Conservation (phyloP, 2,113 vertebrate species). For the Hippocampus mohnikei region DNA sequence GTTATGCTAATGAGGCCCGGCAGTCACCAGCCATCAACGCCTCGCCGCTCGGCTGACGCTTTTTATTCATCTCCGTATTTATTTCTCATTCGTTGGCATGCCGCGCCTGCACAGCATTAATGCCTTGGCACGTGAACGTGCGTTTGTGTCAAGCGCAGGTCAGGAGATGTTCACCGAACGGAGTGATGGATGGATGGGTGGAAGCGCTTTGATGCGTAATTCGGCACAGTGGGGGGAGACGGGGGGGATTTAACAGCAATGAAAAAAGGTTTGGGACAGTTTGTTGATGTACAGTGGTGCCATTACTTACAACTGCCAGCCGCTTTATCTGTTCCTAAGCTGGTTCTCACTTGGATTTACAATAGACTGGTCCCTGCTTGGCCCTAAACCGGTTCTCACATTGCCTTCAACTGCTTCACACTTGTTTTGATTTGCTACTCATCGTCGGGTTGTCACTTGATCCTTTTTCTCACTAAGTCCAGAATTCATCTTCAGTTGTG, state of each 20-base stretch:
- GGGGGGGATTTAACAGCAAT: background rate
- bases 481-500: no score
- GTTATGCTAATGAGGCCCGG: conserved; percentile 26
- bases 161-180: no score
- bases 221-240: background rate
- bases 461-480: conserved; percentile 3
- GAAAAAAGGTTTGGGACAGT: no score
- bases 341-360: no score
- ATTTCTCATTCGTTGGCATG: background rate
- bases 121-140: background rate
- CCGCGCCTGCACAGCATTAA: background rate
- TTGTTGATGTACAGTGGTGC: no score
- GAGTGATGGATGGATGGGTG: background rate
- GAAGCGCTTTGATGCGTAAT: conserved; percentile 2
- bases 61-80: conserved; percentile 2
- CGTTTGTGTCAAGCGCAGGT: background rate
- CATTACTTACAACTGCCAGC: no score
- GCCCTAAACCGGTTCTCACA: no score
- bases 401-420: no score
- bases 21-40: conserved; percentile 23
- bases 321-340: no score
- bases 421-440: no score
- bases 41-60: conserved; percentile 22
- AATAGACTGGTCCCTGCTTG: no score
- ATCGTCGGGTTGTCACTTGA: conserved; percentile 12